A percentile compares a stretch with the other conserved stretches of the same genome.
Evolutionary conservation across 1,140 invertebrate species (phyloP).

Genomic region (Matsumurasca onukii): DNA sequence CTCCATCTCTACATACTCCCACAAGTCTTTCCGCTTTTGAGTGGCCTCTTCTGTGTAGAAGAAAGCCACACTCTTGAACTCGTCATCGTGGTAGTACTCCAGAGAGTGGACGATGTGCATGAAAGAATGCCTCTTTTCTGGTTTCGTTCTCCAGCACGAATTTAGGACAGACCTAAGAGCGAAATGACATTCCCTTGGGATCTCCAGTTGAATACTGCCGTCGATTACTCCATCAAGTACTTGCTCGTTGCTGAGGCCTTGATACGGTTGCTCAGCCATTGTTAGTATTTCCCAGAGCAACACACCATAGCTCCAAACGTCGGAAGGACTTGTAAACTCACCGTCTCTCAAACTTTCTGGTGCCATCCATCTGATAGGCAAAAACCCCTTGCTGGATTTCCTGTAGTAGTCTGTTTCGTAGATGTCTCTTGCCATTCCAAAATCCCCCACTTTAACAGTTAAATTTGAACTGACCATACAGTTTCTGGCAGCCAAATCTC

Average conservation of each 20-base stretch:
- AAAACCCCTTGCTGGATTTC: conserved; percentile 85
- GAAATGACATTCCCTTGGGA: conserved; percentile 89
- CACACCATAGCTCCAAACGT: conserved; percentile 96
- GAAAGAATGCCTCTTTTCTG: conserved; percentile 79
- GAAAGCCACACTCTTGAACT: conserved; percentile 49
- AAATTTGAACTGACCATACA: conserved; percentile 94
- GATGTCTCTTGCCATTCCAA: conserved; percentile 94
- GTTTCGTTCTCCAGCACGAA: conserved; percentile 81
- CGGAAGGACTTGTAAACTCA: conserved; percentile 86
- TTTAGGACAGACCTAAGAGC: conserved; percentile 86
- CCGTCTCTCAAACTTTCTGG: conserved; percentile 96
- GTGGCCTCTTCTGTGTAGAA: conserved; percentile 54
- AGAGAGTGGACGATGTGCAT: conserved; percentile 70
- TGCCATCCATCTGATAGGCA: conserved; percentile 86
- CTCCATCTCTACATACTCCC: conserved; percentile 46
- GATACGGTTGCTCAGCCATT: conserved; percentile 94
- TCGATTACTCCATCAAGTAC: conserved; percentile 81
- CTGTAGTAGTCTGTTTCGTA: conserved; percentile 97
- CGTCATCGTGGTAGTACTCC: conserved; percentile 50
- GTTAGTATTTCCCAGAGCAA: conserved; percentile 99
- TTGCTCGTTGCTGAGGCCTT: conserved; percentile 77
- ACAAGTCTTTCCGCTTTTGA: not conserved
- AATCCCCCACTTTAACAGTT: conserved; percentile 95
- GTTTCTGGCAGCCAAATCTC: conserved; percentile 96
- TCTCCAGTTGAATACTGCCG: conserved; percentile 86